phyloP scores from a whole-genome alignment of 2,113 vertebrate genomes.

The Eulacestoma nigropectus region DNA sequence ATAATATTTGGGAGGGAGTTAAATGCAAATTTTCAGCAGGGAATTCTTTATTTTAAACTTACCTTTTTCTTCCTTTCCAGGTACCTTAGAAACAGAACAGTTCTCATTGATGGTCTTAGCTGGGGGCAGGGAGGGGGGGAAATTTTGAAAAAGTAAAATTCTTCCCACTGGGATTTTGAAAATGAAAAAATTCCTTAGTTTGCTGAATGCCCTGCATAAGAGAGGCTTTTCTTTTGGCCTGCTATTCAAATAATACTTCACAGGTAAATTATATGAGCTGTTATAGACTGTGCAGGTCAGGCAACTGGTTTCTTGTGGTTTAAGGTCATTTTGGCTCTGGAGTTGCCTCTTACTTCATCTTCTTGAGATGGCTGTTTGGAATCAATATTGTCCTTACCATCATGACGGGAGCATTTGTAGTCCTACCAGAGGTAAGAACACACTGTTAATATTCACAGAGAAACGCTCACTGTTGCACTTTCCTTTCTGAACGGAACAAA shows the following conservation, averaged over 20 bases:
- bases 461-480: neutral
- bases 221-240: neutral
- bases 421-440: constrained; percentile 90
- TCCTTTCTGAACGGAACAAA: neutral
- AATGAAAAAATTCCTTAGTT: neutral
- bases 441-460: neutral
- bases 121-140: fast-evolving
- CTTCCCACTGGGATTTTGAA: neutral
- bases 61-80: neutral
- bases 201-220: neutral
- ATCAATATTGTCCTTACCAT: constrained; percentile 94
- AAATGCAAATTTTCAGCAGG: neutral
- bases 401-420: constrained; percentile 94
- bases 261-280: neutral
- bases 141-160: neutral
- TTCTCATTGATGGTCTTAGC: neutral
- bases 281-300: neutral
- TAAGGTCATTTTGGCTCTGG: constrained; percentile 97
- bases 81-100: neutral
- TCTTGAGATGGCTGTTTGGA: constrained; percentile 95
- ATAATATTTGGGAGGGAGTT: neutral
- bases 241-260: neutral
- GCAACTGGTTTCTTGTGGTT: neutral
- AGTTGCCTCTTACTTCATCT: constrained; percentile 98
- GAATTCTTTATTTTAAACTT: neutral